Evolutionary conservation across 2,113 vertebrate species (phyloP), one percentile per base, ranked within the genome.

Genomic region (Mus pahari): DNA sequence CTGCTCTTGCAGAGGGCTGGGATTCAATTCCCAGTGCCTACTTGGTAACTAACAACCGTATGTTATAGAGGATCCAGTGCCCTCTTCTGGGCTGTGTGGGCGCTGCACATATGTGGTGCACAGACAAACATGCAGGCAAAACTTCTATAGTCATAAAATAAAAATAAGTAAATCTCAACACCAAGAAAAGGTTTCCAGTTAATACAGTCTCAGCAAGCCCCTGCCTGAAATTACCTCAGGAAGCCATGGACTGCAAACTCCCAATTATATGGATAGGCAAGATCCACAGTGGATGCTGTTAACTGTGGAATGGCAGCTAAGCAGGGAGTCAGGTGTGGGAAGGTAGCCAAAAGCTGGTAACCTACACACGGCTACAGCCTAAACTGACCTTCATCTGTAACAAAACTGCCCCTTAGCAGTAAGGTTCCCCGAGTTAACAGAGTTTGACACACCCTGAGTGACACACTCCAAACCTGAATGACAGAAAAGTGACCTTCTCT

Each of bases 131-230:
- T 28, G 36, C 22, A 60, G 36, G 79, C 53, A 82, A 39, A 50
- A 86, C 39, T 66, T 28, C 39, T 42, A 33, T 20, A 48, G 33
- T 64, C 82, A 84, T 45, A 66, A 86, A 86, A 66, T 48, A 86
- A 42, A 83, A 62, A 82, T 20, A 64, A 22, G 45, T 86, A 86
- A 42, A 66, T 48, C 10, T 86, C 60, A 83, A 86, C 42, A 48
- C 33, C 64, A 45, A 86, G 62, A 66, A 66, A 45, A 86, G 9
- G 19, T 92, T 90, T 95, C 91, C 91, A 96, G 53, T 90, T 64
- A 94, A 86, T 66, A 33, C 17, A 42, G 58, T 91, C 83, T 94
- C n/a, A 3, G 60, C 66, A 96, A 94, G 84, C 60, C 36, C 13
- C 39, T 86, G 82, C 73, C 78, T 81, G 20, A 26, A 92, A 71